phyloP scores from a whole-genome alignment of 2,113 vertebrate genomes.

The Zonotrichia leucophrys region DNA sequence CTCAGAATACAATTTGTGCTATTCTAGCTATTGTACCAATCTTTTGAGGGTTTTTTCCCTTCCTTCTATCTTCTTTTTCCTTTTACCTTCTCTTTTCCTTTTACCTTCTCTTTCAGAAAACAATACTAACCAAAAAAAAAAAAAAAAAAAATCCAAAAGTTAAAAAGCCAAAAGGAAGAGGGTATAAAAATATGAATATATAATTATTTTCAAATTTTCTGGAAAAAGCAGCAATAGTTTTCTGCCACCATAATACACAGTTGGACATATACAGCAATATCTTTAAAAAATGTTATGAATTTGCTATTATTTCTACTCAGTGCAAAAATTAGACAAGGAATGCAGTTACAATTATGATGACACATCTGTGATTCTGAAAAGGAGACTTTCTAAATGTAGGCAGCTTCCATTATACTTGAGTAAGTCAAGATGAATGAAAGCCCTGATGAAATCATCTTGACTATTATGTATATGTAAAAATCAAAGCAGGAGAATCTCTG shows the following conservation, averaged over 20 bases:
- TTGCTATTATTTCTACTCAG: background rate
- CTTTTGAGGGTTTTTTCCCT: background rate
- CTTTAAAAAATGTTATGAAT: background rate
- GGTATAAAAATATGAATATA: background rate
- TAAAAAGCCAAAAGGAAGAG: background rate
- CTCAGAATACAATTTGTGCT: background rate
- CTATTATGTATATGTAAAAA: background rate
- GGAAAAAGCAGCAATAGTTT: background rate
- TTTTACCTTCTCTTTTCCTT: background rate
- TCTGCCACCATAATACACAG: background rate
- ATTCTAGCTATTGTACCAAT: background rate
- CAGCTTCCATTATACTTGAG: conserved; percentile 5
- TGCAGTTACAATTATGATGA: conserved; percentile 13
- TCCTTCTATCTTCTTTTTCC: background rate
- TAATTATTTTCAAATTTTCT: background rate
- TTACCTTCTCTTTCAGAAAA: background rate
- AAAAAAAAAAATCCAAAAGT: background rate
- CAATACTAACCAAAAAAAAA: background rate
- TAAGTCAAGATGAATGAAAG: conserved; percentile 27
- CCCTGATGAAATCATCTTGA: conserved; percentile 16
- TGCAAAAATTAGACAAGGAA: background rate
- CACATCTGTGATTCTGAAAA: conserved; percentile 14
- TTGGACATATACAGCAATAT: background rate
- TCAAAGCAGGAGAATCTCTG: background rate
- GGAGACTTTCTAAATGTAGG: background rate